Evolutionary conservation across 2,797 vertebrate species (phyloP).

Genomic region (Tinamus major): DNA sequence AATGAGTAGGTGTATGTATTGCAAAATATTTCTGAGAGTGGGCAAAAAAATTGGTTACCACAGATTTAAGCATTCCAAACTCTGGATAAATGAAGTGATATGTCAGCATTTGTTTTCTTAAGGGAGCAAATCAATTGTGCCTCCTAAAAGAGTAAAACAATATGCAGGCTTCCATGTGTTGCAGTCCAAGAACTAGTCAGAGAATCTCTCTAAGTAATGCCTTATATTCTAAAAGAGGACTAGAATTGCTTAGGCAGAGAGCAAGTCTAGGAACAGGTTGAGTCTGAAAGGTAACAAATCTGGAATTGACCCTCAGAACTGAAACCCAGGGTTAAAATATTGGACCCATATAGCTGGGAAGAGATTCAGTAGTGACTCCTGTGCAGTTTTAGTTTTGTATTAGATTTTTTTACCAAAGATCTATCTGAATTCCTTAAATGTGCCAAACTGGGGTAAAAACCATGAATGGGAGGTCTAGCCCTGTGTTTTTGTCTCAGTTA

Average conservation of each 20-base stretch:
- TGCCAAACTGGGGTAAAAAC: not conserved
- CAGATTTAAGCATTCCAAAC: slow-evolving; percentile 4
- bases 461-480: not conserved
- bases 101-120: slow-evolving; percentile 57
- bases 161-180: not conserved
- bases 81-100: slow-evolving; percentile 57
- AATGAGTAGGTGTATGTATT: slow-evolving; percentile 56
- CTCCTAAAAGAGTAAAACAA: slow-evolving; percentile 7
- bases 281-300: not conserved
- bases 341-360: not conserved
- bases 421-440: not conserved
- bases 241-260: not conserved
- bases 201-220: not conserved
- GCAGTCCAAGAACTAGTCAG: not conserved
- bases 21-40: slow-evolving; percentile 58
- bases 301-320: not conserved
- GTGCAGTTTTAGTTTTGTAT: not conserved
- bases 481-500: not conserved
- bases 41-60: not conserved
- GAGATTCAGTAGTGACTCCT: not conserved
- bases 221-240: not conserved
- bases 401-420: not conserved
- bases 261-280: not conserved
- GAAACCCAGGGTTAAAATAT: not conserved
- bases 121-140: slow-evolving; percentile 13